Evolutionary conservation across 2,888 invertebrate species (phyloP).

Genomic region (Erynnis tages): DNA sequence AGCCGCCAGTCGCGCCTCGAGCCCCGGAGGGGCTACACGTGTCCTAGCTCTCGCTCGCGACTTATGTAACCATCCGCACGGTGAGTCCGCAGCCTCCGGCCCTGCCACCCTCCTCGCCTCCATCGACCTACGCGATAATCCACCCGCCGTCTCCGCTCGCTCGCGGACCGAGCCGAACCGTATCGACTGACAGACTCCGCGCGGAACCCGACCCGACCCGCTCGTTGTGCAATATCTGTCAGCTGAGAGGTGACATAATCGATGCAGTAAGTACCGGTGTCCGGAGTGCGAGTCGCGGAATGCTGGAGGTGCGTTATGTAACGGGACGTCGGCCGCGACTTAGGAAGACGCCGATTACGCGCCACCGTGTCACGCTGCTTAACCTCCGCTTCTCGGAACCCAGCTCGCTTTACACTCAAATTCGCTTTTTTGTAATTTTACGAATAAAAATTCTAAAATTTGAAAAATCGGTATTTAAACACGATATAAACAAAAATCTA

Average conservation of each 20-base stretch:
- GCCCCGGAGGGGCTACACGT: conserved; percentile 75
- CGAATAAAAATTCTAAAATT: not conserved
- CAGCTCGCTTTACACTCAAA: not conserved
- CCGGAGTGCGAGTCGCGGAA: conserved; percentile 57
- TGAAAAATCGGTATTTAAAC: not conserved
- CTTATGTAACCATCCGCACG: conserved; percentile 80
- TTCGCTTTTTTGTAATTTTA: not conserved
- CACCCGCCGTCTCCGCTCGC: conserved; percentile 39
- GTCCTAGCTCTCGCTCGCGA: conserved; percentile 66
- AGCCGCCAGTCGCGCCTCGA: conserved; percentile 66
- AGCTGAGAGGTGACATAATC: conserved; percentile 77
- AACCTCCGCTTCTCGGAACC: conserved; percentile 33
- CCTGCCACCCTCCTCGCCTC: conserved; percentile 59
- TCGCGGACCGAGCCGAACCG: conserved; percentile 36
- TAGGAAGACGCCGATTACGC: conserved; percentile 22
- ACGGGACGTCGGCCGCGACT: conserved; percentile 47
- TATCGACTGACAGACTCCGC: conserved; percentile 51
- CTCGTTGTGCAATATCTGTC: conserved; percentile 60
- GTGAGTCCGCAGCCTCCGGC: conserved; percentile 75
- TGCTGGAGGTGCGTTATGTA: conserved; percentile 64
- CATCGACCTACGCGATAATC: conserved; percentile 49
- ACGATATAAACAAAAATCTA: too few relatives aligned
- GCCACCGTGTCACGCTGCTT: conserved; percentile 37
- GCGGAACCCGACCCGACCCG: conserved; percentile 40
- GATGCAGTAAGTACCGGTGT: conserved; percentile 76